phyloP scores from a whole-genome alignment of 1,140 invertebrate species.

The Oedothorax gibbosus region DNA sequence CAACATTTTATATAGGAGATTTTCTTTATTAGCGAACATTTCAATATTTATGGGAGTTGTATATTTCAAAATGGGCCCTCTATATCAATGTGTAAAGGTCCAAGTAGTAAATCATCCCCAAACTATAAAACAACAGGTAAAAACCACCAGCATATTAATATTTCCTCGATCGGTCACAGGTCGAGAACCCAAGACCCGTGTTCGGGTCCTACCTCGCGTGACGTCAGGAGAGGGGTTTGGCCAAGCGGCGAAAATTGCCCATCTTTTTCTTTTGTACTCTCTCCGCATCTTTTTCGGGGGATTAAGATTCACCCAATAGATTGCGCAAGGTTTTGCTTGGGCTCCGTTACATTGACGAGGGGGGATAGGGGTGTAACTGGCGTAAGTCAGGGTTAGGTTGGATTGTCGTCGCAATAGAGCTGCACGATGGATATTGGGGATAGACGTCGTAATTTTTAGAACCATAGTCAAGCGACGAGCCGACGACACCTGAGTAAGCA shows the following conservation, averaged over 20 bases:
- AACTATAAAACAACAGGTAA: not conserved
- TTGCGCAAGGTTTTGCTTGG: constrained; percentile 8
- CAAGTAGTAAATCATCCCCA: not conserved
- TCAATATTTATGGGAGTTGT: too few relatives aligned
- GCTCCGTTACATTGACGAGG: not conserved
- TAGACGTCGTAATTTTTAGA: not conserved
- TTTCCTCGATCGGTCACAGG: constrained; percentile 49
- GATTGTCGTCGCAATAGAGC: not conserved
- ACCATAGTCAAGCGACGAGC: not conserved
- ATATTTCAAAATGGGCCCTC: too few relatives aligned
- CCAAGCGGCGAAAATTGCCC: constrained; percentile 41
- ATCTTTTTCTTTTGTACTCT: not conserved
- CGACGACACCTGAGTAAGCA: too few relatives aligned
- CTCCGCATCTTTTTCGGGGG: too few relatives aligned
- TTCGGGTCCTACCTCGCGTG: not conserved
- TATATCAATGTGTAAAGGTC: too few relatives aligned
- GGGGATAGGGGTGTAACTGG: not conserved
- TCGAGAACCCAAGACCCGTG: constrained; percentile 13
- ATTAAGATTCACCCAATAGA: too few relatives aligned
- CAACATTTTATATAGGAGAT: too few relatives aligned
- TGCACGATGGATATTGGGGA: not conserved
- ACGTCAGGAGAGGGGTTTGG: constrained; percentile 12
- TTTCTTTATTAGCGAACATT: not conserved
- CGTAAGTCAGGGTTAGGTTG: too few relatives aligned
- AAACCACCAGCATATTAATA: too few relatives aligned